Evolutionary conservation across 2,113 vertebrate species (phyloP).

Genomic region (Clarias batrachus): DNA sequence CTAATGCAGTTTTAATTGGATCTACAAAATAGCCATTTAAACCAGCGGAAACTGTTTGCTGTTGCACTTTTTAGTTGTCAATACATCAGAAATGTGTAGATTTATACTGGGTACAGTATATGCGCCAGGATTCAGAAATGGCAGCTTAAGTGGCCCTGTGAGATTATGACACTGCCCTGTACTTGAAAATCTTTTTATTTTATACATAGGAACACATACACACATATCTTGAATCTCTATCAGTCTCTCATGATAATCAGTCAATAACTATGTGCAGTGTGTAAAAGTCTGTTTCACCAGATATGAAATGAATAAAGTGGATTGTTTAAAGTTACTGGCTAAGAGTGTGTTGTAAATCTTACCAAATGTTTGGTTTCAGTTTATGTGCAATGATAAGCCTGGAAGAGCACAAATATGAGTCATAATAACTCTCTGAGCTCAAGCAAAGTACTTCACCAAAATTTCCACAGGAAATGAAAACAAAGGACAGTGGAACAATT

Average conservation of each 20-base stretch:
- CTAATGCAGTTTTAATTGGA: too few relatives aligned
- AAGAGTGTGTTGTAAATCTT: not conserved
- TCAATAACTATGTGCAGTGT: not conserved
- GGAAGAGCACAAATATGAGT: not conserved
- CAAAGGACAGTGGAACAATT: not conserved
- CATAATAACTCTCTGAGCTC: not conserved
- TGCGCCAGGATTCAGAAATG: too few relatives aligned
- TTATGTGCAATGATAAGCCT: not conserved
- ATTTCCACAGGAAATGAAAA: constrained; percentile 7
- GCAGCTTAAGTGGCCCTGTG: too few relatives aligned
- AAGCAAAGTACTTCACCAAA: not conserved
- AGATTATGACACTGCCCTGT: too few relatives aligned
- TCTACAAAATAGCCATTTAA: too few relatives aligned
- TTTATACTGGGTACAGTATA: too few relatives aligned
- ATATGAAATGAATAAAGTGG: not conserved
- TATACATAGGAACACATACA: not conserved
- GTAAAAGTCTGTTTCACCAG: not conserved
- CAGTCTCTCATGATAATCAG: not conserved
- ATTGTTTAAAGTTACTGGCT: not conserved
- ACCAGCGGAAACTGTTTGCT: too few relatives aligned
- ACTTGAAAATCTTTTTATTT: too few relatives aligned
- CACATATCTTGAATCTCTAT: not conserved
- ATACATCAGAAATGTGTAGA: too few relatives aligned
- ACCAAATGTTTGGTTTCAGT: not conserved
- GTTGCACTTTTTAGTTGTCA: too few relatives aligned